Base-by-base conservation (phyloP, 2,888 invertebrate species). In the Cremastobaeus sp. region DNA sequence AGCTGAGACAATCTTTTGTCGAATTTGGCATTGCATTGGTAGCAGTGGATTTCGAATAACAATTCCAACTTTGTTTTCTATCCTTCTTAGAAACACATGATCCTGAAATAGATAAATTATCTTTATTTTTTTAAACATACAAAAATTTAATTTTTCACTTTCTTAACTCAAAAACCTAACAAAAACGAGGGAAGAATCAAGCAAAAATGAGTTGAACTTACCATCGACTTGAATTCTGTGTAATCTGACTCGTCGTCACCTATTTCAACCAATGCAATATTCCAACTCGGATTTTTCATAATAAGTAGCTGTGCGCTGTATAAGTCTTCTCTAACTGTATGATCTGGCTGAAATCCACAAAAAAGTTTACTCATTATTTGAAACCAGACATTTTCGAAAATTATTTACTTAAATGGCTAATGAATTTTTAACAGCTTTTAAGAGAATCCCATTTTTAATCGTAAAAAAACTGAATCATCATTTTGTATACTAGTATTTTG, bases 261-360 rank as follows among this genome's bases (percentile, higher is more conserved):
- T 14, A 88, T 83, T 74, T 88, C 88, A 4, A 92, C 89, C 9
- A 93, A 89, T 76, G 89, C 90, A 9, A 94, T 89, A 6, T 92
- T 93, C 94, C 94, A 94, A 48, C 92, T 90, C 0, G 93, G 93
- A 85, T 95, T 95, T 69, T 90, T 89, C 32, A 92, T 89, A 9
- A 93, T 89, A 43, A 95, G 88, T 43, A 94, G 91, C 82, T 94
- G 91, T 48, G 93, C 89, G 82, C 92, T 93, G 76, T 91, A 90
- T 14, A 92, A 87, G 84, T 91, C 92, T 35, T 88, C 89, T 73
- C 89, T 88, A 75, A 91, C 85, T 71, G 84, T 79, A 50, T 80
- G 75, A 8, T 87, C 89, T 72, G 90, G 89, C 85, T 89, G 87
- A n/a, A n/a, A n/a, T n/a, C n/a, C n/a, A n/a, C 76, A 87, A 62